Base-by-base conservation (phyloP, 2,113 vertebrate genomes). In the Nycticryphes semicollaris region DNA sequence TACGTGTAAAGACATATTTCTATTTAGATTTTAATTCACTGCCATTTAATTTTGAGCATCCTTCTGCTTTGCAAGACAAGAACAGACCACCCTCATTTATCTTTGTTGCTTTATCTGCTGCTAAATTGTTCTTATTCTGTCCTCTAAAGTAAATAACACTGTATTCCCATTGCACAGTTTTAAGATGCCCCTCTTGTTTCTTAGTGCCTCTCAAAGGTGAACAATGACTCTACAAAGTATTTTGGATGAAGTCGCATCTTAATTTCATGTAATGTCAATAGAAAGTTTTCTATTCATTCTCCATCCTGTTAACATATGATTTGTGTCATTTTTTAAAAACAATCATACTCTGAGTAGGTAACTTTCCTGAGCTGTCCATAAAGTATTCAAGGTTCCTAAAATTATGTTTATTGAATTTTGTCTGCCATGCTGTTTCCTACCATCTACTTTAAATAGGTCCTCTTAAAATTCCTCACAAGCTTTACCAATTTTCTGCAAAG, bases 401-500 rank as follows among this genome's bases (percentile, higher is more conserved):
- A 76, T 50, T 0, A 57, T n/a, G 5, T 56, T 84, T 82, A 54
- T 50, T 72, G 30, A 60, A 31, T 56, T 89, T 80, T 43, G 16
- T 77, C 47, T 86, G 50, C 24, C 20, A 25, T 17, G 2, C 7
- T 83, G 23, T 67, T 95, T 83, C 10, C 12, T 72, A 16, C 45
- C 23, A 53, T 12, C 30, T 88, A 12, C 25, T 67, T 92, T 51
- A 90, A 77, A 70, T 4, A 48, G 7, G 23, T 64, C 39, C 10
- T 68, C 84, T 66, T 86, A 33, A 83, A 95, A 93, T 82, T 93
- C 56, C 54, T 85, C 64, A 72, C 21, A 87, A 78, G 51, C 51
- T 94, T 84, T 88, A 60, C 83, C 86, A 68, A 91, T 91, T 86
- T 80, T 86, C 88, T 89, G 25, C 35, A 72, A 94, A 80, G 68